phyloP scores from a whole-genome alignment of 2,113 vertebrate genomes.

The Gymnorhina tibicen region DNA sequence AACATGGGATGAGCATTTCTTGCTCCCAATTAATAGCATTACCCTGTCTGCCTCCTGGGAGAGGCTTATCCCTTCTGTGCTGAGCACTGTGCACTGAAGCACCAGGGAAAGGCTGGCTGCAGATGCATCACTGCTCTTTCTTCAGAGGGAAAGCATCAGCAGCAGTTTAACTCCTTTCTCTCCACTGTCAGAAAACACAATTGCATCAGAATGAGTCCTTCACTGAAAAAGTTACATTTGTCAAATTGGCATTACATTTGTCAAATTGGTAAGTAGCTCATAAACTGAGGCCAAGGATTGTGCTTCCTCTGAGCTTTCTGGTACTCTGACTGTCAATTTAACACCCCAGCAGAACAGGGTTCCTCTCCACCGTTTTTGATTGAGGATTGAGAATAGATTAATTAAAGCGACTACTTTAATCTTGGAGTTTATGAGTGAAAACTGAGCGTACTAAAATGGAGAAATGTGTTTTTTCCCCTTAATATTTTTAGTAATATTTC shows the following conservation, averaged over 20 bases:
- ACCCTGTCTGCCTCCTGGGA: background rate
- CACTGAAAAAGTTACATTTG: background rate
- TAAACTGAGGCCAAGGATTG: background rate
- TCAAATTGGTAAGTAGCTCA: background rate
- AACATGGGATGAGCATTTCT: background rate
- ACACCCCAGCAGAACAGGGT: background rate
- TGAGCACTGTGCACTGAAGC: fast-evolving
- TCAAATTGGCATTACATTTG: background rate
- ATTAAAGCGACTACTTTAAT: background rate
- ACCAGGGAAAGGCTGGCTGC: background rate
- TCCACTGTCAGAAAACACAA: background rate
- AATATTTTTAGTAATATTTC: background rate
- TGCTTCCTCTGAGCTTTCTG: background rate
- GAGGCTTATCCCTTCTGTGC: background rate
- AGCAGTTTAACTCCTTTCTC: background rate
- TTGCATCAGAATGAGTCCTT: background rate
- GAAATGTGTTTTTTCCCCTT: background rate
- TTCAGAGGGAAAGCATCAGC: background rate
- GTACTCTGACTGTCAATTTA: background rate
- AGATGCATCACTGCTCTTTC: background rate
- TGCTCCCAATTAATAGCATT: background rate
- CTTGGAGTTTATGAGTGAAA: background rate
- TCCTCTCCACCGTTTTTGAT: background rate
- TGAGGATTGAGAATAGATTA: background rate
- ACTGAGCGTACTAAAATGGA: background rate